A percentile compares a stretch with the other conserved stretches of the same genome.
Conservation (phyloP, 2,113 vertebrate species). For the Tichodroma muraria region DNA sequence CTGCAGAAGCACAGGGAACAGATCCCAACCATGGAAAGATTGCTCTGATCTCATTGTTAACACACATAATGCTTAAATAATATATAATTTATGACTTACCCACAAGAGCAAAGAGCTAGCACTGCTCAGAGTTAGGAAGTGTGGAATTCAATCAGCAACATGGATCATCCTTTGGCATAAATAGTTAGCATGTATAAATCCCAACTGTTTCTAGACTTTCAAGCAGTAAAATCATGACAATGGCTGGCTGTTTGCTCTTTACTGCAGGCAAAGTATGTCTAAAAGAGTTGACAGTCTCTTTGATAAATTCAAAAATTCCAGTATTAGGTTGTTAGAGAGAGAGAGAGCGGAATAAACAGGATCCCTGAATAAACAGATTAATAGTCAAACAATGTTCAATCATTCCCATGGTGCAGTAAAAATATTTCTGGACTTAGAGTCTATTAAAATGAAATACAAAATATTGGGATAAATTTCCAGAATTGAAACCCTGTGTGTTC, state of each 20-base stretch:
- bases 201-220: neutral
- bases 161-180: neutral
- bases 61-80: neutral
- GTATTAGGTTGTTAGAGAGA: neutral
- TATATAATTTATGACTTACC: neutral
- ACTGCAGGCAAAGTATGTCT: neutral
- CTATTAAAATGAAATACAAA: neutral
- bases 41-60: neutral
- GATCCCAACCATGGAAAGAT: neutral
- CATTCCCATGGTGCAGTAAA: neutral
- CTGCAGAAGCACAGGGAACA: neutral
- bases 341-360: neutral
- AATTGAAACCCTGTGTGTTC: neutral
- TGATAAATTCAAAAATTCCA: neutral
- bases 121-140: neutral
- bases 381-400: neutral
- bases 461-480: neutral
- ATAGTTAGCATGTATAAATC: neutral
- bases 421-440: neutral
- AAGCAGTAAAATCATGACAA: neutral
- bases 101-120: neutral
- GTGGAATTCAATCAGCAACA: neutral
- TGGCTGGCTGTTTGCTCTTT: neutral
- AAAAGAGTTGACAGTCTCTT: neutral
- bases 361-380: neutral